Evolutionary conservation across 2,113 vertebrate species (phyloP), one percentile per base, ranked within the genome.

Genomic region (Oreocharis arfaki): DNA sequence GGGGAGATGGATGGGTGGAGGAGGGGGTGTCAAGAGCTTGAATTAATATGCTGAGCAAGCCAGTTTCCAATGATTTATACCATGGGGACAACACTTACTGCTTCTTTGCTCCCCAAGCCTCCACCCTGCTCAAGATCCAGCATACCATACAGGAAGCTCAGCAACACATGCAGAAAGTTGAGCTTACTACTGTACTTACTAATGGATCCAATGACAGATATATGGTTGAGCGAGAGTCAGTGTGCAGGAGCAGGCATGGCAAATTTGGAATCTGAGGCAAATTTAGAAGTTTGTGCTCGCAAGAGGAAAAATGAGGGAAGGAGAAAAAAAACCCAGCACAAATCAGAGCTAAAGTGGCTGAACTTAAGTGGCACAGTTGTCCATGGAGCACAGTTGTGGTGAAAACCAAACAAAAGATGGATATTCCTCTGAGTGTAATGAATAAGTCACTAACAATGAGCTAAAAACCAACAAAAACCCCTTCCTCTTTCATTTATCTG

Each of bases 201-300:
- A 93, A 96, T 93, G 88, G 89, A 96, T 97, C 86, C 74, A 96
- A 37, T 95, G 94, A 97, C 93, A 97, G 93, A 95, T 96, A 95
- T 84, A 91, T 5, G 47, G 76, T 84, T 94, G 68, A 95, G 63
- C 3, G 0, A 87, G 63, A 96, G 85, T 80, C 80, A 79, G 86
- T 89, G 67, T 85, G 94, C 87, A 85, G 88, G 75, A 91, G 68
- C 69, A 95, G 84, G 94, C 95, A 96, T 94, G 87, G 89, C 93
- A 92, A 96, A 96, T 93, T 93, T 91, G 95, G 96, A 94, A 96
- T 97, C 93, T 96, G 90, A 93, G 37, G 91, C 95, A 94, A 89
- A 93, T 95, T 96, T 90, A 92, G 69, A 91, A 95, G 86, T 96
- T 95, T 96, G 89, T 92, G 80, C 69, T 89, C 0, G 1, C 79